Evolutionary conservation across 2,113 vertebrate genomes (phyloP).

Genomic region (Anhinga anhinga): DNA sequence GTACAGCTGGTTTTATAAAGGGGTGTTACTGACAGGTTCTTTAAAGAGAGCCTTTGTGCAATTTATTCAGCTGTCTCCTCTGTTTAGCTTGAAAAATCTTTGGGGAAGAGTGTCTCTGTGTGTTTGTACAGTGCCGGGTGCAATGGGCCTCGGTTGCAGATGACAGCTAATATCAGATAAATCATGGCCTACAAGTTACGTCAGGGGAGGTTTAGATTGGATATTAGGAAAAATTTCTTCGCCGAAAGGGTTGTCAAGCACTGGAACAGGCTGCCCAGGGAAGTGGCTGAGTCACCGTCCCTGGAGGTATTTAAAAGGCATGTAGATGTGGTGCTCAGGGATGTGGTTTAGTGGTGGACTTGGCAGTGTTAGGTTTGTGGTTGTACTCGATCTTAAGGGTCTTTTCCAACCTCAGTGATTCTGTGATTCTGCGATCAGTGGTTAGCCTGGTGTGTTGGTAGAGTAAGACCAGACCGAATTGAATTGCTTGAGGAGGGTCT

Average conservation of each 20-base stretch:
- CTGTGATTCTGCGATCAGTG: neutral
- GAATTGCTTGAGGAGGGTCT: neutral
- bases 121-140: neutral
- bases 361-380: neutral
- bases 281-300: neutral
- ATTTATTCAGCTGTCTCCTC: slow-evolving; percentile 13
- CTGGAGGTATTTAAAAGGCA: neutral
- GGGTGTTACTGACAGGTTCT: neutral
- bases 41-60: neutral
- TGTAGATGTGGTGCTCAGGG: neutral
- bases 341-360: neutral
- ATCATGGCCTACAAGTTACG: neutral
- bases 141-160: neutral
- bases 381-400: neutral
- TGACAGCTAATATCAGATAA: neutral
- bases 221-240: neutral
- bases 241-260: neutral
- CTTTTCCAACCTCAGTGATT: neutral
- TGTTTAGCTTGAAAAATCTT: slow-evolving; percentile 7
- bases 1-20: neutral
- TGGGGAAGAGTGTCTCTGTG: neutral
- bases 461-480: neutral
- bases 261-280: neutral
- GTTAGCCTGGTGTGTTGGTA: neutral
- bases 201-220: neutral